These are phyloP conservation scores for Elysia crispata DNA, from an alignment of 2,888 invertebrate species.

Conservation along the genomic window DNA sequence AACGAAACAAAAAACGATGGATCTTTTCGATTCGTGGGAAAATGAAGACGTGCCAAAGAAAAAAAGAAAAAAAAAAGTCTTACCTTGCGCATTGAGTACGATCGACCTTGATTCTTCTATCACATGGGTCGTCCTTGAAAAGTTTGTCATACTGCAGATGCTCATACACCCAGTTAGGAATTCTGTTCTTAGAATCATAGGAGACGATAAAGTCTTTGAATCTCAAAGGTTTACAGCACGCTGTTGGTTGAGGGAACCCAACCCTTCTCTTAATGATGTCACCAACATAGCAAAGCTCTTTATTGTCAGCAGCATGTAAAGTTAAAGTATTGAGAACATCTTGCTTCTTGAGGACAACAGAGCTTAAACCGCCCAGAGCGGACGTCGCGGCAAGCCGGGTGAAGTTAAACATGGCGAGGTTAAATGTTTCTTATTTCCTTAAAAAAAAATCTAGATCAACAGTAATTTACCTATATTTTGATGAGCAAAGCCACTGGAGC, in stretches of 20 bases:
- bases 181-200: constrained; percentile 49
- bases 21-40: no score
- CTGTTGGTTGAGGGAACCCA: constrained; percentile 48
- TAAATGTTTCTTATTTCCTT: neutral
- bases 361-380: constrained; percentile 34
- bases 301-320: constrained; percentile 42
- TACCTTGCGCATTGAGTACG: constrained; percentile 2
- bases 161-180: constrained; percentile 48
- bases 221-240: constrained; percentile 46
- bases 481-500: constrained; percentile 25
- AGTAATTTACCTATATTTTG: constrained; percentile 26
- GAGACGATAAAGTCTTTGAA: constrained; percentile 48
- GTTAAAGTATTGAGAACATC: constrained; percentile 18
- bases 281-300: constrained; percentile 40
- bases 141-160: constrained; percentile 47
- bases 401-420: constrained; percentile 19
- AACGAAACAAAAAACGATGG: no score
- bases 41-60: no score
- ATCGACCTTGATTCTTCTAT: constrained; percentile 43
- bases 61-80: no score
- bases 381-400: constrained; percentile 36
- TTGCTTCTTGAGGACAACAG: constrained; percentile 29
- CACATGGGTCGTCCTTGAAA: constrained; percentile 48
- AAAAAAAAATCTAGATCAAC: neutral
- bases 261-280: constrained; percentile 44